These are phyloP conservation scores for Elanus axillaris DNA, from an alignment of 2,113 vertebrate species.

Conservation along the genomic window DNA sequence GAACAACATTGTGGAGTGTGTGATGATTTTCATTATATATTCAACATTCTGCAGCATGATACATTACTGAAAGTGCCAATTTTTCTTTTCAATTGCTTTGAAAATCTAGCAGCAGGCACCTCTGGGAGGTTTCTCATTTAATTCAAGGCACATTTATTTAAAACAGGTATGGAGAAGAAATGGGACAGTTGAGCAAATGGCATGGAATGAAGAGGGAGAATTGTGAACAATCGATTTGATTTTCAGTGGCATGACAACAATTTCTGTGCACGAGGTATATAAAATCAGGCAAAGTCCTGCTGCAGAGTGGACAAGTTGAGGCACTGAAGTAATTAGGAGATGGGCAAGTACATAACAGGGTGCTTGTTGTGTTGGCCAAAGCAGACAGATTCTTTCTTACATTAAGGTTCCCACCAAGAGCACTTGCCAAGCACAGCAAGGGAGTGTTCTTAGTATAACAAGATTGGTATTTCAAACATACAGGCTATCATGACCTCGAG, in stretches of 20 bases:
- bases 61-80: slow-evolving; percentile 20
- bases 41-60: slow-evolving; percentile 18
- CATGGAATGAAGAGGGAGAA: background rate
- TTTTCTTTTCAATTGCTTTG: slow-evolving; percentile 58
- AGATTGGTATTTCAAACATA: background rate
- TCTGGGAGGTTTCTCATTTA: slow-evolving; percentile 41
- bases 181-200: slow-evolving; percentile 24
- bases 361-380: background rate
- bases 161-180: background rate
- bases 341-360: background rate
- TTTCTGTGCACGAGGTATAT: background rate
- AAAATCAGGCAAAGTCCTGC: background rate
- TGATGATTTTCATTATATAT: slow-evolving; percentile 25
- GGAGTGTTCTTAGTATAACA: background rate
- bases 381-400: background rate
- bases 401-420: background rate
- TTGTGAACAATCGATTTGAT: background rate
- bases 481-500: background rate
- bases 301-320: background rate
- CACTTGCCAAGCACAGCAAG: background rate
- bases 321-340: background rate
- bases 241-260: slow-evolving; percentile 37
- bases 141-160: slow-evolving; percentile 41
- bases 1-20: slow-evolving; percentile 6
- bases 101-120: slow-evolving; percentile 36